Evolutionary conservation across 2,113 vertebrate genomes (phyloP).

Genomic region (Leptosomus discolor): DNA sequence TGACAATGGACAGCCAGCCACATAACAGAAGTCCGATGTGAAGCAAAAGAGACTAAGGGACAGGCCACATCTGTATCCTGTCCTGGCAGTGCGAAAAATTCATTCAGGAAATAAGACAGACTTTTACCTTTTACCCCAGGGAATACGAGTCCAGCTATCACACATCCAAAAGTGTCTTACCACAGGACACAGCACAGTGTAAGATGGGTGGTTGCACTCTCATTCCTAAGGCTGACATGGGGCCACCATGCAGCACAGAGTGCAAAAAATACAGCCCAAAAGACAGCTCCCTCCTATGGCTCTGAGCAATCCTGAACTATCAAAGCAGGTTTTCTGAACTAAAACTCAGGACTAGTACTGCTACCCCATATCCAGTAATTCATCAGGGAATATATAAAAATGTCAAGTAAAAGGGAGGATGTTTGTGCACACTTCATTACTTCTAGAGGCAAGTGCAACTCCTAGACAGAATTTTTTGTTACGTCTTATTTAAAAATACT

Average conservation of each 20-base stretch:
- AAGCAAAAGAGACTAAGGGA: neutral
- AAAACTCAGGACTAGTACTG: neutral
- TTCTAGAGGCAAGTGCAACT: neutral
- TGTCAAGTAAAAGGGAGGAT: neutral
- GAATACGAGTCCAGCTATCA: neutral
- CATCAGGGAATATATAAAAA: neutral
- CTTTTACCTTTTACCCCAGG: neutral
- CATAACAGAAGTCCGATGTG: neutral
- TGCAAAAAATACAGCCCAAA: neutral
- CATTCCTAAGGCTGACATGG: neutral
- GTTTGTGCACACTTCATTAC: neutral
- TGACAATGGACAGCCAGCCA: fast-evolving
- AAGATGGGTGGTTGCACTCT: neutral
- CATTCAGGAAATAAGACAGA: neutral
- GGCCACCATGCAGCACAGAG: fast-evolving
- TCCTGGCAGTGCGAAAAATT: neutral
- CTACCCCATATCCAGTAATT: neutral
- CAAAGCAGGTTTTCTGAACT: neutral
- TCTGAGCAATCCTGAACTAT: fast-evolving
- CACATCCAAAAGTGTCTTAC: neutral
- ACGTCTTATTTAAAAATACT: neutral
- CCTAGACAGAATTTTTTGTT: neutral
- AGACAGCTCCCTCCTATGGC: fast-evolving
- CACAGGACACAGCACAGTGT: neutral
- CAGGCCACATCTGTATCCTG: fast-evolving